Conservation (phyloP, 2,113 vertebrate species). For the Grus americana region DNA sequence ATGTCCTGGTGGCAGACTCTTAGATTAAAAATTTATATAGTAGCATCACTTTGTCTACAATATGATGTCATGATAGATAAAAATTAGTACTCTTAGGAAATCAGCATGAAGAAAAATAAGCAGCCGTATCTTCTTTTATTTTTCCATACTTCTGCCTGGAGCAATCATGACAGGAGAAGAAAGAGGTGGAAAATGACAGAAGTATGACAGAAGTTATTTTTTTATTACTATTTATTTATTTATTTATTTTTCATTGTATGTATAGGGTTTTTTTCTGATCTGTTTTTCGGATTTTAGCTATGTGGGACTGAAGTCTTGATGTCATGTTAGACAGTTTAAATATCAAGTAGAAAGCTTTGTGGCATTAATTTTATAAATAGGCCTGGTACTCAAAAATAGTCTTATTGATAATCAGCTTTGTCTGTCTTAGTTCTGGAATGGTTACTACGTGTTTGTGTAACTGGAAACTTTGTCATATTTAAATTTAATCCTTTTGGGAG, state of each 20-base stretch:
- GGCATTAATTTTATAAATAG: slow-evolving; percentile 58
- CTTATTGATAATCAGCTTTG: slow-evolving; percentile 54
- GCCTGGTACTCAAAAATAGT: slow-evolving; percentile 37
- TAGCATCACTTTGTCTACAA: background rate
- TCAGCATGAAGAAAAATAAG: background rate
- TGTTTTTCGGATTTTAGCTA: background rate
- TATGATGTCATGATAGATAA: background rate
- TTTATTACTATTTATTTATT: background rate
- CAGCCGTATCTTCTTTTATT: background rate
- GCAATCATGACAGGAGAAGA: background rate
- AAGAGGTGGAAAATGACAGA: background rate
- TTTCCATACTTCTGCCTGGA: background rate
- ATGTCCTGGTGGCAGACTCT: background rate
- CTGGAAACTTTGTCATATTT: background rate
- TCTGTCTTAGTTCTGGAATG: slow-evolving; percentile 19
- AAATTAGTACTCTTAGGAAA: background rate
- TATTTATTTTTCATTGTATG: background rate
- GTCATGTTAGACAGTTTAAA: background rate
- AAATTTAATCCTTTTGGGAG: background rate
- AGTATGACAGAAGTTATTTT: background rate
- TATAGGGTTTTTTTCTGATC: rapidly evolving
- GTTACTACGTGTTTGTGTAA: background rate
- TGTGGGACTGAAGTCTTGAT: background rate
- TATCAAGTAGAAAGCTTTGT: slow-evolving; percentile 27
- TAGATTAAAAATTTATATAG: background rate